Base-by-base conservation (phyloP, 2,888 invertebrate species). In the Trichogramma dendrolimi region DNA sequence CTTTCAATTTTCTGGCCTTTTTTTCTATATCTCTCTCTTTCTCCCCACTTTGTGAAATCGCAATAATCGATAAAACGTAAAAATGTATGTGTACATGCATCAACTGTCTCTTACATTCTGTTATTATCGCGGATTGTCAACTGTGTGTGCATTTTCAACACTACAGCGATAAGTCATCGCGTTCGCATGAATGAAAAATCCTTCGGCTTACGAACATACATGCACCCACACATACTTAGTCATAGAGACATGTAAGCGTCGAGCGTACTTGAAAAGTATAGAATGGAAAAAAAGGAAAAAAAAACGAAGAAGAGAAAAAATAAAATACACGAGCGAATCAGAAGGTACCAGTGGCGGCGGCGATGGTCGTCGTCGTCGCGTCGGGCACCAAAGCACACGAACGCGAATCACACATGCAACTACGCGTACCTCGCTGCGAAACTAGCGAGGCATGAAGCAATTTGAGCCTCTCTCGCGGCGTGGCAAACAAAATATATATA, bases 371-470 rank as follows among this genome's bases (percentile, higher is more conserved):
- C 27, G 27, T 27, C 27, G 27, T 27, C 27, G 27, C 27, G 27
- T 27, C 27, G 27, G 27, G 27, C 27, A 27, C 27, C 27, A 27
- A 27, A 27, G 27, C 27, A 27, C 27, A 27, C 3, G 51, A 38
- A 50, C 50, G 43, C 58, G 55, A 48, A 48, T 14, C 11, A 14
- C 48, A 27, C 27, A 27, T 27, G 27, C 27, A 27, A 27, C 27
- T 14, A 7, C 47, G 48, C 48, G 48, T 48, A 11, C 11, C 11
- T 14, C 6, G 11, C 11, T 11, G 59, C 52, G 62, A 58, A 63
- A 63, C 65, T 65, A 65, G 63, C 65, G 63, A 65, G 65, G 62
- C 65, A 65, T 65, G 65, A 65, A 65, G 65, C 65, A 63, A 65
- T 63, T 65, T 63, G 54, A 65, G 65, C 58, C 58, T 58, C 65